Conservation (phyloP, 2,113 vertebrate species). For the Brachyistius frenatus region DNA sequence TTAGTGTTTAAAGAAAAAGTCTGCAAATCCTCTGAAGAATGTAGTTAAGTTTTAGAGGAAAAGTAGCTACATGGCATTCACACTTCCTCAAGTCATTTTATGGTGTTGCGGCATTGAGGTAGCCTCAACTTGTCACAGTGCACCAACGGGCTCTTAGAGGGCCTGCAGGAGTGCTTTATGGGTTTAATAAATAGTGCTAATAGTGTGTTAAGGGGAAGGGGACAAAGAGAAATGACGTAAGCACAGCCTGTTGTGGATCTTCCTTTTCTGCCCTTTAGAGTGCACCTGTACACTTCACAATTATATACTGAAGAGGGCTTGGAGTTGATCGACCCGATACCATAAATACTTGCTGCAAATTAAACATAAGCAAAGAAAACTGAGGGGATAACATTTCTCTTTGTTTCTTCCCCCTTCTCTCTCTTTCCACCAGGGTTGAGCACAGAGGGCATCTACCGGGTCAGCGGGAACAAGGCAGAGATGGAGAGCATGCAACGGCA, state of each 20-base stretch:
- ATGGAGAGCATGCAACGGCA: slow-evolving; percentile 97
- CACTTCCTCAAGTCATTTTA: slow-evolving; percentile 16
- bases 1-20: neutral
- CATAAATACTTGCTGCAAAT: slow-evolving; percentile 24
- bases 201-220: slow-evolving; percentile 42
- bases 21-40: neutral
- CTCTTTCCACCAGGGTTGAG: slow-evolving; percentile 85
- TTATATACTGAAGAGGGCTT: neutral
- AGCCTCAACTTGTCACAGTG: slow-evolving; percentile 37
- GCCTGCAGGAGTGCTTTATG: slow-evolving; percentile 58
- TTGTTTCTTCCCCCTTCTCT: neutral
- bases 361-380: slow-evolving; percentile 12
- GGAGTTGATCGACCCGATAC: slow-evolving; percentile 9
- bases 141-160: slow-evolving; percentile 37
- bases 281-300: neutral
- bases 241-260: slow-evolving; percentile 6
- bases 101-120: slow-evolving; percentile 7
- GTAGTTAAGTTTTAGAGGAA: neutral
- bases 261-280: slow-evolving; percentile 7
- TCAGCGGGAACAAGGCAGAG: slow-evolving; percentile 97
- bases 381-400: slow-evolving; percentile 28
- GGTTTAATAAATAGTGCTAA: slow-evolving; percentile 69
- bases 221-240: slow-evolving; percentile 34
- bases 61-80: neutral
- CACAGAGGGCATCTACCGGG: slow-evolving; percentile 96